Conservation (phyloP, 2,797 vertebrate genomes). For the Acanthurus lineatus region DNA sequence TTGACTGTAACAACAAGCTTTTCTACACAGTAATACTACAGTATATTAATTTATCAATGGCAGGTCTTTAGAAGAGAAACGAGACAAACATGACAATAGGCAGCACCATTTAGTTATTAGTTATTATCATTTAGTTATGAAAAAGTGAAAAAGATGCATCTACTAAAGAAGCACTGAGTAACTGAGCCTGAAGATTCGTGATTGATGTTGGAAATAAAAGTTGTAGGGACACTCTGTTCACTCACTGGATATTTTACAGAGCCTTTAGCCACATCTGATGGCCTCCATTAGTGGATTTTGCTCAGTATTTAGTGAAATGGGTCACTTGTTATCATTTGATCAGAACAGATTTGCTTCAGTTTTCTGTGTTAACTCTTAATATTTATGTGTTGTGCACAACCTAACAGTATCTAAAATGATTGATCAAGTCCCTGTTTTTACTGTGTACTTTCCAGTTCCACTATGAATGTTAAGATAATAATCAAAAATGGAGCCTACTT, state of each 20-base stretch:
- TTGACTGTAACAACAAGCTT: no score
- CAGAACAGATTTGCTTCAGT: background rate
- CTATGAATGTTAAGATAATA: background rate
- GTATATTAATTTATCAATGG: no score
- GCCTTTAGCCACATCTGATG: background rate
- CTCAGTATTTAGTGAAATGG: background rate
- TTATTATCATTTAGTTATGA: no score
- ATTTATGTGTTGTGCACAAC: background rate
- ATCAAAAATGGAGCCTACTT: background rate
- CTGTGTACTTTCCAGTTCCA: background rate
- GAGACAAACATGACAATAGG: no score
- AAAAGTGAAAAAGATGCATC: no score
- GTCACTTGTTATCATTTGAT: background rate
- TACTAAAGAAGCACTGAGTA: background rate
- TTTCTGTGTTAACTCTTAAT: background rate
- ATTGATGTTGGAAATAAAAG: background rate
- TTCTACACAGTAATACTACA: no score
- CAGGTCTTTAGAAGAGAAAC: no score
- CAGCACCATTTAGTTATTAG: no score
- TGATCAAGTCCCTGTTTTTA: background rate
- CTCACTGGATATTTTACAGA: background rate
- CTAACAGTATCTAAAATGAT: background rate
- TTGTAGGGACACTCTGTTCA: no score
- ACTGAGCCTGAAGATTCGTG: background rate
- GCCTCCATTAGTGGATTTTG: background rate